These are phyloP conservation scores for Danio choprae DNA, from an alignment of 2,797 vertebrate genomes.

Conservation along the genomic window DNA sequence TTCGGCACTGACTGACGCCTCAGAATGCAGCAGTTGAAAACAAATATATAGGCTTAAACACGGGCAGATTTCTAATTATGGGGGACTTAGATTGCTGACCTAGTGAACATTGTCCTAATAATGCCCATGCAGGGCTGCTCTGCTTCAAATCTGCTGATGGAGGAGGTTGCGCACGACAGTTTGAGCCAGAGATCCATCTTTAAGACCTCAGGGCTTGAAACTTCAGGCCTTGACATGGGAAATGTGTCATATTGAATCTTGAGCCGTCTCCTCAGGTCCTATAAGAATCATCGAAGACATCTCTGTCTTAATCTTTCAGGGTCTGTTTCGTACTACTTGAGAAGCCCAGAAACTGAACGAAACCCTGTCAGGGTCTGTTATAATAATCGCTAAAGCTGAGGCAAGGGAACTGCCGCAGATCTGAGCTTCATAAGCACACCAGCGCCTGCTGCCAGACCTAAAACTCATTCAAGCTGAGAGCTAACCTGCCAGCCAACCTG, in stretches of 20 bases:
- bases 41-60: constrained; percentile 70
- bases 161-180: neutral
- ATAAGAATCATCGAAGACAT: constrained; percentile 30
- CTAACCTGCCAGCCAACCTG: neutral
- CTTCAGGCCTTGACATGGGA: constrained; percentile 20
- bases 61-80: constrained; percentile 73
- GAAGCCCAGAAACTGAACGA: neutral
- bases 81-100: constrained; percentile 67
- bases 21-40: constrained; percentile 65
- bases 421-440: neutral
- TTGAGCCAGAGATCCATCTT: constrained; percentile 25
- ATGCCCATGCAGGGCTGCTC: constrained; percentile 32
- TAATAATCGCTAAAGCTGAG: constrained; percentile 36
- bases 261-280: constrained; percentile 9
- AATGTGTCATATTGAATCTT: constrained; percentile 31
- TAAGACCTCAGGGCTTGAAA: constrained; percentile 19
- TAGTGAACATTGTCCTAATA: constrained; percentile 71
- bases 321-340: neutral
- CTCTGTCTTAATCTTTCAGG: constrained; percentile 33
- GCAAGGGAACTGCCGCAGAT: neutral
- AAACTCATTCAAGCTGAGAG: constrained; percentile 1
- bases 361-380: constrained; percentile 25
- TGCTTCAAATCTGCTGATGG: constrained; percentile 46
- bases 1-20: constrained; percentile 68
- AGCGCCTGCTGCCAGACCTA: neutral